Evolutionary conservation across 2,113 vertebrate genomes (phyloP), one percentile per base, ranked within the genome.

Genomic region (Microtus oregoni): DNA sequence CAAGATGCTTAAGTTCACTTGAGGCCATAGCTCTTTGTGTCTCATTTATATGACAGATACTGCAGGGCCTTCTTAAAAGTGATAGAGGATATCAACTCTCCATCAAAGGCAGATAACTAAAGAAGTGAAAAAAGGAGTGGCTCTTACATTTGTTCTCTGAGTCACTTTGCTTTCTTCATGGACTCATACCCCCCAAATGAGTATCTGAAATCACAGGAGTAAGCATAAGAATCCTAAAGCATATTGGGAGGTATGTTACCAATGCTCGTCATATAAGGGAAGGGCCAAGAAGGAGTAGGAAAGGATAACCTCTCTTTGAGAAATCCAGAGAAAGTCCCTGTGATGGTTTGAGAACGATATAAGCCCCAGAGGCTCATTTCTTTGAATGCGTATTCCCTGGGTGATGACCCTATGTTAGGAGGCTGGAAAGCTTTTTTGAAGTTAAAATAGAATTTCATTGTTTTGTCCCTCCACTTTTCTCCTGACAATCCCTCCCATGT

Each of bases 1-100:
- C 28, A 52, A 90, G 79, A 58, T 70, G 63, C 76, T 97, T 47
- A 94, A 91, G 50, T 78, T 96, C 47, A 87, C 82, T 92, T 92
- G 68, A 89, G 47, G 76, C 90, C 81, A 68, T 9, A 4, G 14
- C 50, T 86, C 58, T 95, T 82, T 92, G 61, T 81, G 22, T 70
- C 82, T 94, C 76, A 91, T 89, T 95, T 91, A 65, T 73, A 75
- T 35, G 17, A 47, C 73, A 95, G 76, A 92, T 73, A 95, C 20
- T 41, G 38, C 52, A 81, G 38, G 85, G 81, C 86, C 73, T 72
- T 94, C 86, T 90, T 82, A 38, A 77, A 91, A 77, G 79, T 55
- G 83, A 92, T 90, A 85, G 86, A 88, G 85, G 85, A 86, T 13
- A 91, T 81, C 89, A 90, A 72, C 6, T 52, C 47, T 19, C 10